These are phyloP conservation scores for Xestobium rufovillosum DNA, from an alignment of 2,888 invertebrate genomes.

Conservation along the genomic window DNA sequence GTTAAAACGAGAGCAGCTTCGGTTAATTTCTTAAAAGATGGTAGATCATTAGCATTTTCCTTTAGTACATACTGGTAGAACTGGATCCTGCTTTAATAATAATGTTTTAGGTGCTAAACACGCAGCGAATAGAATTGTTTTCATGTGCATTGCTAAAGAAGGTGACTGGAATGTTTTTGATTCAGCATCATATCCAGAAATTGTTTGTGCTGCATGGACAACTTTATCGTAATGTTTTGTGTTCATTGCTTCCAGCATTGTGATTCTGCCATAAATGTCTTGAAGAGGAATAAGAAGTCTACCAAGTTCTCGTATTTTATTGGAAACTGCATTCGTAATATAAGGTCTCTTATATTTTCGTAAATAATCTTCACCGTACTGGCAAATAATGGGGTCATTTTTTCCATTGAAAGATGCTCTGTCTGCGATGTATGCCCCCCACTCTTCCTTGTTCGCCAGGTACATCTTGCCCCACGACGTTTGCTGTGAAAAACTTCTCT, in stretches of 20 bases:
- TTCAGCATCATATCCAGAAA: slow-evolving; percentile 19
- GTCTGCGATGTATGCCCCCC: too few relatives aligned
- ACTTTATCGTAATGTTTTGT: slow-evolving; percentile 15
- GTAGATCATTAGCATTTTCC: slow-evolving; percentile 12
- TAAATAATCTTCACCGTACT: slow-evolving; percentile 26
- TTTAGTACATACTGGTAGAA: slow-evolving; percentile 18
- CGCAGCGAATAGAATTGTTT: slow-evolving; percentile 16
- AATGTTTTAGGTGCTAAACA: slow-evolving; percentile 21
- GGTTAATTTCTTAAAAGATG: slow-evolving; percentile 21
- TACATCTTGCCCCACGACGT: too few relatives aligned
- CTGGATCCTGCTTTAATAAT: slow-evolving; percentile 19
- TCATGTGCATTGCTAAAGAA: slow-evolving; percentile 22
- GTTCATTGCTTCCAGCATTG: slow-evolving; percentile 5
- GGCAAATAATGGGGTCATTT: slow-evolving; percentile 23
- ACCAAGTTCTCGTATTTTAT: slow-evolving; percentile 26
- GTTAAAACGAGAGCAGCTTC: slow-evolving; percentile 23
- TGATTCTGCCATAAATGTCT: slow-evolving; percentile 13
- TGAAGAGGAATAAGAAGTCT: slow-evolving; percentile 23
- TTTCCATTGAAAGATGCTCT: slow-evolving; percentile 9
- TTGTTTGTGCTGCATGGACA: slow-evolving; percentile 18
- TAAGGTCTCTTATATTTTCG: slow-evolving; percentile 26
- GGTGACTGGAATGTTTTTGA: slow-evolving; percentile 21
- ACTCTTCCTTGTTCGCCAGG: too few relatives aligned
- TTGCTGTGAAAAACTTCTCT: too few relatives aligned
- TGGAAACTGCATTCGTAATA: slow-evolving; percentile 23